Evolutionary conservation across 30 jellyfish, hydroid and myxozoan genomes (phyloP).

Genomic region (Chironex yamaguchii): DNA sequence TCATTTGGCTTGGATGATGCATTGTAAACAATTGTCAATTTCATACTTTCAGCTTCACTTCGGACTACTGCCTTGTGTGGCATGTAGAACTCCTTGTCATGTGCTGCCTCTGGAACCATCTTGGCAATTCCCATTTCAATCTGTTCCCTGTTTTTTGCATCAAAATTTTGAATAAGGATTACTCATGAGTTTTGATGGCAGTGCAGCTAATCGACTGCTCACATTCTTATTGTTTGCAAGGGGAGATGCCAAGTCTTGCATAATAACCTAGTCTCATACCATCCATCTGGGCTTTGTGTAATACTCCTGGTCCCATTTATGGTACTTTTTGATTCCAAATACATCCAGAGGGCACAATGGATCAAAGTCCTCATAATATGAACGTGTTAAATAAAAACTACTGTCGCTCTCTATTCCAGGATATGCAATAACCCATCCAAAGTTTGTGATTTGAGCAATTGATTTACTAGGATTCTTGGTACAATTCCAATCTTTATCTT

Average conservation of each 20-base stretch:
- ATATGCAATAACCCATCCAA: background rate
- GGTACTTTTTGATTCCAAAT: background rate
- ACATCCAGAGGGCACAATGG: background rate
- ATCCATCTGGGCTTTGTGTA: slow-evolving; percentile 6
- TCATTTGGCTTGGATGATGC: slow-evolving; percentile 61
- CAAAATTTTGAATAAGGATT: background rate
- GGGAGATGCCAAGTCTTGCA: no score
- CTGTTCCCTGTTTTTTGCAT: slow-evolving; percentile 5
- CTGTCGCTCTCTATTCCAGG: background rate
- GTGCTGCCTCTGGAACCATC: slow-evolving; percentile 4
- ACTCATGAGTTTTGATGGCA: no score
- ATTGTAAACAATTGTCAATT: slow-evolving; percentile 56
- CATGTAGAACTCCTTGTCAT: slow-evolving; percentile 23
- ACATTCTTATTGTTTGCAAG: background rate
- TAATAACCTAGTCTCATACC: slow-evolving; percentile 23
- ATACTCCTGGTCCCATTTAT: background rate
- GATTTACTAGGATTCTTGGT: background rate
- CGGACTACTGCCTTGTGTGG: slow-evolving; percentile 61
- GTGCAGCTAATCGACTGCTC: background rate
- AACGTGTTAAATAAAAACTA: background rate
- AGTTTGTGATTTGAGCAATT: background rate
- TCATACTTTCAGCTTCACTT: slow-evolving; percentile 26
- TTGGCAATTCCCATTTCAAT: slow-evolving; percentile 37
- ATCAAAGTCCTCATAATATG: background rate
- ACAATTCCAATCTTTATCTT: background rate